phyloP scores from a whole-genome alignment of 2,113 vertebrate species.

The Ploceus nigricollis region DNA sequence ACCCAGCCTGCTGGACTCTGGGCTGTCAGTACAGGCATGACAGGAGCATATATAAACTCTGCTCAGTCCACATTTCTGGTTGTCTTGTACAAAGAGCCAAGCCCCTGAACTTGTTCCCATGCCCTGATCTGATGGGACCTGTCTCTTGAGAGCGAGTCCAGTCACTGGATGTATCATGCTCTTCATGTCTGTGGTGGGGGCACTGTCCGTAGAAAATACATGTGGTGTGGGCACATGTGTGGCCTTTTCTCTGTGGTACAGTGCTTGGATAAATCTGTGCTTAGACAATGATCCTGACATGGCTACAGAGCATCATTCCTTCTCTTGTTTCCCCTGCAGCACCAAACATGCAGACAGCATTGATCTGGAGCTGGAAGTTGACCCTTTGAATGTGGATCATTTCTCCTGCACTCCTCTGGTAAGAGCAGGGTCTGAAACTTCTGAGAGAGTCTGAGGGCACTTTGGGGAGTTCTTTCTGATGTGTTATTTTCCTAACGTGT shows the following conservation, averaged over 20 bases:
- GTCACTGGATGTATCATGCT: background rate
- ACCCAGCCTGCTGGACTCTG: background rate
- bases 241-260: background rate
- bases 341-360: constrained; percentile 97
- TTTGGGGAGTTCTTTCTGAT: background rate
- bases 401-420: constrained; percentile 99
- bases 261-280: background rate
- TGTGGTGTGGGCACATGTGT: rapidly evolving
- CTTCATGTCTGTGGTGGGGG: background rate
- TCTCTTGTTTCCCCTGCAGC: constrained; percentile 64
- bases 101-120: background rate
- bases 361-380: constrained; percentile 95
- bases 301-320: background rate
- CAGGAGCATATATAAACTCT: background rate
- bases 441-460: background rate
- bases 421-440: constrained; percentile 47
- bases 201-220: background rate
- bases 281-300: background rate
- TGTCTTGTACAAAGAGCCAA: background rate
- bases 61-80: background rate
- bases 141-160: background rate
- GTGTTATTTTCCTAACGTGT: background rate
- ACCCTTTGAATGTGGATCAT: constrained; percentile 97
- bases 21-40: background rate
- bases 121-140: background rate